A percentile compares a stretch with the other conserved stretches of the same genome.
Evolutionary conservation across 2,888 invertebrate genomes (phyloP).

Genomic region (Drosophila neonasuta): DNA sequence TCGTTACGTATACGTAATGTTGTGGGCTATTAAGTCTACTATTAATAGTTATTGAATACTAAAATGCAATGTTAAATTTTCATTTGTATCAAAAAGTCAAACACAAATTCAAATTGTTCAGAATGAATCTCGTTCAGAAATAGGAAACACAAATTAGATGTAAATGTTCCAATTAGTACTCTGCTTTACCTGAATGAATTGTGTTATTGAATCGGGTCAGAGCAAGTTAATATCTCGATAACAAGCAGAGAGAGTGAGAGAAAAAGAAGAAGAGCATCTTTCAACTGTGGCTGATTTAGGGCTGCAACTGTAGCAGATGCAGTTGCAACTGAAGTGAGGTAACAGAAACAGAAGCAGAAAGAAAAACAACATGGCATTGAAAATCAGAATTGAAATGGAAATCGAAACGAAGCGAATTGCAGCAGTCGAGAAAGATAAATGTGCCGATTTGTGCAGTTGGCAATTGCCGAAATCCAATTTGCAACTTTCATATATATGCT

Average conservation of each 20-base stretch:
- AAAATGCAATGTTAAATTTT: too few relatives aligned
- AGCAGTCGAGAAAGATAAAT: conserved; percentile 24
- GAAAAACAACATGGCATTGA: conserved; percentile 3
- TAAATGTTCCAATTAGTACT: not conserved
- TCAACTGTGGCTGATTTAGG: too few relatives aligned
- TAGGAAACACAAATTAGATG: not conserved
- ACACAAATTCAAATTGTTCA: too few relatives aligned
- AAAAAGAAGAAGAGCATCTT: too few relatives aligned
- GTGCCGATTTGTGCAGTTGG: conserved; percentile 17
- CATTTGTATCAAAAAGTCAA: too few relatives aligned
- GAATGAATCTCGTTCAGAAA: not conserved
- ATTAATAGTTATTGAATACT: too few relatives aligned
- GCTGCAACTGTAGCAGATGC: too few relatives aligned
- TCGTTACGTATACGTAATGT: too few relatives aligned
- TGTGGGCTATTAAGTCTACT: too few relatives aligned
- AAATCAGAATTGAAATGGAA: conserved; percentile 8
- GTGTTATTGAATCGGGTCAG: not conserved
- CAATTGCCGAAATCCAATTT: conserved; percentile 25
- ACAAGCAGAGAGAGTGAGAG: not conserved
- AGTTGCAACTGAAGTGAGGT: too few relatives aligned
- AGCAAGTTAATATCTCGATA: conserved; percentile 2
- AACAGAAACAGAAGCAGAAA: not conserved
- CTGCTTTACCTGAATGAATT: not conserved
- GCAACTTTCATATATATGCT: conserved; percentile 22
- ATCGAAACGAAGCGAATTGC: conserved; percentile 23